A percentile compares a stretch with the other conserved stretches of the same genome.
Evolutionary conservation across 2,797 vertebrate genomes (phyloP).

Genomic region (Pygocentrus nattereri): DNA sequence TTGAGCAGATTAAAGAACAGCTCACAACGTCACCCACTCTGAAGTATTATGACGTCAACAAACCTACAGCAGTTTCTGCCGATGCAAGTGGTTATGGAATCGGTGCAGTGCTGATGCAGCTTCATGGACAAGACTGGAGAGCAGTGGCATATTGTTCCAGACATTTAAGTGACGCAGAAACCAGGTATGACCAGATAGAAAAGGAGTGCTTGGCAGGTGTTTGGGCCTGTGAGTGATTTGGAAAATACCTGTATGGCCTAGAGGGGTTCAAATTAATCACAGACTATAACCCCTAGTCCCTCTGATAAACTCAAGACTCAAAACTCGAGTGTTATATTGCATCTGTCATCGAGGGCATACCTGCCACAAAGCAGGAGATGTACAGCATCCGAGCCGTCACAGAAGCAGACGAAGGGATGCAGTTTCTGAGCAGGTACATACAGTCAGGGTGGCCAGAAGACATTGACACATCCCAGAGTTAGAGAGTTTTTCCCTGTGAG

Average conservation of each 20-base stretch:
- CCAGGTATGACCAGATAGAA: neutral
- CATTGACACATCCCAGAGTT: neutral
- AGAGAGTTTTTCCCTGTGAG: neutral
- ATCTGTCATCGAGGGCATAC: too few species aligned
- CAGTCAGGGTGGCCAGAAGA: neutral
- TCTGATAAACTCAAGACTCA: neutral
- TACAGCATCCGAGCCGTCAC: neutral
- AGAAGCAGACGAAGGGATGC: neutral
- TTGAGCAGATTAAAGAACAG: neutral
- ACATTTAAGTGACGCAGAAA: neutral
- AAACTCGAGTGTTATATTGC: neutral
- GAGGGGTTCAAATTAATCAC: slow-evolving; percentile 13
- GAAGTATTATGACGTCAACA: neutral
- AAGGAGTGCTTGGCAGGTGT: neutral
- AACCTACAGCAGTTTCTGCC: neutral
- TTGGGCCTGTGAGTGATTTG: neutral
- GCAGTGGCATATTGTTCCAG: neutral
- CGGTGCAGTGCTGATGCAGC: neutral
- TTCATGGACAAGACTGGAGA: neutral
- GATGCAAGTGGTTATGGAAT: neutral
- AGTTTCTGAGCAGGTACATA: neutral
- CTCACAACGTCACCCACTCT: neutral
- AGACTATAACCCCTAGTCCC: neutral
- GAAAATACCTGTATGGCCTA: neutral
- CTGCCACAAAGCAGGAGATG: too few species aligned